A percentile compares a stretch with the other conserved stretches of the same genome.
phyloP scores from a whole-genome alignment of 2,113 vertebrate genomes.

The Phylloscopus trochiloides region DNA sequence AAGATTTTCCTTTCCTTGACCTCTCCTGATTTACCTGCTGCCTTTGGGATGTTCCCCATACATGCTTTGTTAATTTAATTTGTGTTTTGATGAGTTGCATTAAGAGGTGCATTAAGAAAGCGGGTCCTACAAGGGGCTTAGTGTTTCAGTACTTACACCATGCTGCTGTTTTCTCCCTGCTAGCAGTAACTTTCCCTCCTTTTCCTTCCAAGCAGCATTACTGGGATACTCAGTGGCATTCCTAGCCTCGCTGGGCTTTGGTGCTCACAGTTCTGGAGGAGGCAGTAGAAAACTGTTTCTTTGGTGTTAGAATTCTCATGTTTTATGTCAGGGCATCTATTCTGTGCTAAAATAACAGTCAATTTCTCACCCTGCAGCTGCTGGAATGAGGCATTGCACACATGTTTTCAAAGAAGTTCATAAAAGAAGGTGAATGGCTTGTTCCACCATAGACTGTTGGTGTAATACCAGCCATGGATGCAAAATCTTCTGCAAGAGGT shows the following conservation, averaged over 20 bases:
- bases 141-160: neutral
- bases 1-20: neutral
- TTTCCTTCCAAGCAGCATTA: neutral
- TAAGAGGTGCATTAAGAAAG: neutral
- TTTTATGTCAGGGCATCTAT: accelerated
- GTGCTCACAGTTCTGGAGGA: neutral
- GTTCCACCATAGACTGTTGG: accelerated
- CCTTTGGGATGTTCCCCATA: accelerated
- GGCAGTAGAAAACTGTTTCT: neutral
- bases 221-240: accelerated
- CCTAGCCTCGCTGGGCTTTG: neutral
- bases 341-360: accelerated
- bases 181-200: neutral
- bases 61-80: neutral
- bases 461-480: accelerated
- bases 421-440: accelerated
- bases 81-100: neutral
- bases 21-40: neutral
- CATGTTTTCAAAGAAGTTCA: neutral
- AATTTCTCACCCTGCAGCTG: accelerated
- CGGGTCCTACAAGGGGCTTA: neutral
- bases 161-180: neutral
- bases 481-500: neutral
- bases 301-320: neutral
- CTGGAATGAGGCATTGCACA: accelerated